Base-by-base conservation (phyloP, 2,888 invertebrate genomes). In the Ichneumoninae sp. region DNA sequence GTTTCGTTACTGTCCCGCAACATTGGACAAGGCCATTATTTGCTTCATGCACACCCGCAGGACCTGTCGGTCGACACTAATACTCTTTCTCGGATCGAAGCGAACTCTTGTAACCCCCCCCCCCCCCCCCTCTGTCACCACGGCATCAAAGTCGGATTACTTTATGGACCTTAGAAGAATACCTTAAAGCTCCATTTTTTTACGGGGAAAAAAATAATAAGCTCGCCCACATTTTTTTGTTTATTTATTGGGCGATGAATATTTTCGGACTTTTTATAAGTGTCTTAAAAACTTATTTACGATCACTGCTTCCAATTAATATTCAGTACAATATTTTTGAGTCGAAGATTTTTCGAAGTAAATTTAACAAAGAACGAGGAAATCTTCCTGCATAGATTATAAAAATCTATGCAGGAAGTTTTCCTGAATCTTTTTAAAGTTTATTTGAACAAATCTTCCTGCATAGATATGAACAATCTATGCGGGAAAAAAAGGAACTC, bases 11-110 rank as follows among this genome's bases (percentile, higher is more conserved):
- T 88, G 81, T 86, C 80, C 85, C 57, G 57, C 62, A 84, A 85
- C 80, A 60, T 83, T 90, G 89, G 90, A 91, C 89, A 88, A 89
- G 82, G 80, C 90, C 82, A 91, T 91, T 92, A 92, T 91, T 91
- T 89, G 90, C 84, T 85, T 88, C 86, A 87, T 89, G 82, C 83
- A 88, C 88, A 87, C 84, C 60, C 68, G 68, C 30, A 54, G 62
- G 57, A 60, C 47, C 76, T 52, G 54, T 7, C 33, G 50, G 19
- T 52, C 33, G 54, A 52, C 54, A 52, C 54, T 71, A 71, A 71
- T 54, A 71, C 52, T 71, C 33, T 71, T 71, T 71, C 52, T 19
- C 22, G 33, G 7, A 19, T 71, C 71, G 5, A 40, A 19, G 6
- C 40, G 26, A 66, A 80, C 87, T 88, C 82, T 84, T 76, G 86